Evolutionary conservation across 2,113 vertebrate species (phyloP).

Genomic region (human (Homo sapiens)): DNA sequence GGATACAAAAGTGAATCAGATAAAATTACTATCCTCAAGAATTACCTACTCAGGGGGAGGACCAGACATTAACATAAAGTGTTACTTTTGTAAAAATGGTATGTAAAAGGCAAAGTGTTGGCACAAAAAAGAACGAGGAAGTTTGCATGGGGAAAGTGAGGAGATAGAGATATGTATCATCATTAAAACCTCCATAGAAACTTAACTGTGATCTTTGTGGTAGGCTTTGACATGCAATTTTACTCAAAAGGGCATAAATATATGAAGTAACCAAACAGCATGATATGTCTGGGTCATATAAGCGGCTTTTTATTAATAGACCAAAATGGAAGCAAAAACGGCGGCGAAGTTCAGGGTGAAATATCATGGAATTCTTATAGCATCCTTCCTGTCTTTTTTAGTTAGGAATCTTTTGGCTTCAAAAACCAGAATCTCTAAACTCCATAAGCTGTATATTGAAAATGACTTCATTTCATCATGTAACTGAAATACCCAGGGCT

Average conservation of each 20-base stretch:
- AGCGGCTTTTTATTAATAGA: not conserved
- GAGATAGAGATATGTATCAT: not conserved
- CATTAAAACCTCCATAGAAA: not conserved
- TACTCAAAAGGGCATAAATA: not conserved
- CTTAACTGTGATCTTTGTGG: not conserved
- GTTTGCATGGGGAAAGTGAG: not conserved
- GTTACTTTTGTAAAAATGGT: not conserved
- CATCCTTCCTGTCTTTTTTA: not conserved
- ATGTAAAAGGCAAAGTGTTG: not conserved
- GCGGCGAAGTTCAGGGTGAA: not conserved
- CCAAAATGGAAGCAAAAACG: not conserved
- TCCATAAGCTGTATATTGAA: too few relatives aligned
- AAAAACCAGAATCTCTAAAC: too few relatives aligned
- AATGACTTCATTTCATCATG: not conserved
- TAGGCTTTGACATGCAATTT: not conserved
- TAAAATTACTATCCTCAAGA: not conserved
- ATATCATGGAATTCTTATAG: not conserved
- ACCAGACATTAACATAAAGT: not conserved
- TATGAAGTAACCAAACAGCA: not conserved
- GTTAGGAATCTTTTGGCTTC: not conserved
- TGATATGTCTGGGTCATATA: not conserved
- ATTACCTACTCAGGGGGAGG: not conserved
- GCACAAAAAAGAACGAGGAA: not conserved
- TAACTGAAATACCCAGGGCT: not conserved
- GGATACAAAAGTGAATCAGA: not conserved